These are phyloP conservation scores for Machimus atricapillus DNA, from an alignment of 2,888 invertebrate genomes.

Conservation along the genomic window DNA sequence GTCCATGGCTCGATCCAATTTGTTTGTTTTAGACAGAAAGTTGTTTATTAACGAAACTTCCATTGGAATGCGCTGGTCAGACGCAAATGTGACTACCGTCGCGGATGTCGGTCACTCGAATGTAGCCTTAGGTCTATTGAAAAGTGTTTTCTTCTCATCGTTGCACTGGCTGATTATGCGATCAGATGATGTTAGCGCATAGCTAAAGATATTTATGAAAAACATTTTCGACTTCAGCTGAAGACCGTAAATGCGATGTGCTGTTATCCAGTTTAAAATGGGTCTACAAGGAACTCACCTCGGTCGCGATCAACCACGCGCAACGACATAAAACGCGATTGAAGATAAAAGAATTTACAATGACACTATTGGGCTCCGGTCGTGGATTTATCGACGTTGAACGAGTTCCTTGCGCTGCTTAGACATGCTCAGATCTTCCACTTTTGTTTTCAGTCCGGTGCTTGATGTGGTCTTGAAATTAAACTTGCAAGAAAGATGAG, in stretches of 20 bases:
- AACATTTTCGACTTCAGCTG: neutral
- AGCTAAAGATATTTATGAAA: neutral
- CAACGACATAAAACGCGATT: neutral
- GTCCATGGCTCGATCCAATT: conserved; percentile 5
- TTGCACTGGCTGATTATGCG: neutral
- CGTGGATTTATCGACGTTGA: neutral
- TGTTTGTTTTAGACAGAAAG: conserved; percentile 12
- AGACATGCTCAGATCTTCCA: neutral
- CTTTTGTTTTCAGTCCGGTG: neutral
- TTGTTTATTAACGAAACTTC: neutral
- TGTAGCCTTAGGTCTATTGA: neutral
- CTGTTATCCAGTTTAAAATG: neutral
- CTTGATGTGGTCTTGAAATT: neutral
- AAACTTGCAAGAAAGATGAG: neutral
- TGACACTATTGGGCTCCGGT: neutral
- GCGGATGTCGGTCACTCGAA: neutral
- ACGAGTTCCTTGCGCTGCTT: neutral
- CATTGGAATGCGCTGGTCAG: neutral
- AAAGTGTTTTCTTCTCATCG: neutral
- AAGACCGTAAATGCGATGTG: neutral
- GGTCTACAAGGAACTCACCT: neutral
- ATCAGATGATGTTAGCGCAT: neutral
- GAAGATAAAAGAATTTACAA: neutral
- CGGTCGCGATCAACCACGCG: neutral
- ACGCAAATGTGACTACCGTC: neutral